These are phyloP conservation scores for Tychaedon coryphoeus DNA, from an alignment of 2,113 vertebrate genomes.

Conservation along the genomic window DNA sequence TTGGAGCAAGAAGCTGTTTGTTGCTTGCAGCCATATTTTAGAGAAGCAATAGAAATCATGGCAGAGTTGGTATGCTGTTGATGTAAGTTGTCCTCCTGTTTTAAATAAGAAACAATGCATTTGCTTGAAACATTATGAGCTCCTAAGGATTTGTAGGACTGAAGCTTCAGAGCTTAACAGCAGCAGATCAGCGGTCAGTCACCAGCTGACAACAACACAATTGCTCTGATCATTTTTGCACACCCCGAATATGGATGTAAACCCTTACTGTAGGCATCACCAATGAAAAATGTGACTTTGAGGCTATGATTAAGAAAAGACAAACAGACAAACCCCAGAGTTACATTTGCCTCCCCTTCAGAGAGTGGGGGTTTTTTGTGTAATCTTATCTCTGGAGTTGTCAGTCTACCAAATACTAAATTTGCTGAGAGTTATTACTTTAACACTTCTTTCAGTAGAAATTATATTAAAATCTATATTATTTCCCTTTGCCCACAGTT, in stretches of 20 bases:
- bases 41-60: background rate
- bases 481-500: background rate
- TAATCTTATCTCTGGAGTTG: background rate
- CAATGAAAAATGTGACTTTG: background rate
- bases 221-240: background rate
- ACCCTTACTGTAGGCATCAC: background rate
- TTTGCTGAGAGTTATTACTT: background rate
- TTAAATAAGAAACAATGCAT: background rate
- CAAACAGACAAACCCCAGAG: background rate
- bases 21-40: background rate
- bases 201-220: background rate
- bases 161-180: background rate
- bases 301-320: background rate
- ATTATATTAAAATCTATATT: background rate
- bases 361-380: background rate
- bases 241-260: background rate
- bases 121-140: background rate
- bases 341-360: background rate
- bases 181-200: background rate
- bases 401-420: background rate
- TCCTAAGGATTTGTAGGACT: background rate
- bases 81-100: background rate
- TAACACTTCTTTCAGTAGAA: background rate
- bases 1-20: background rate
- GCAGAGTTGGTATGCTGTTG: background rate